Evolutionary conservation across 2,888 invertebrate genomes (phyloP).

Genomic region (Brachylomia viminalis): DNA sequence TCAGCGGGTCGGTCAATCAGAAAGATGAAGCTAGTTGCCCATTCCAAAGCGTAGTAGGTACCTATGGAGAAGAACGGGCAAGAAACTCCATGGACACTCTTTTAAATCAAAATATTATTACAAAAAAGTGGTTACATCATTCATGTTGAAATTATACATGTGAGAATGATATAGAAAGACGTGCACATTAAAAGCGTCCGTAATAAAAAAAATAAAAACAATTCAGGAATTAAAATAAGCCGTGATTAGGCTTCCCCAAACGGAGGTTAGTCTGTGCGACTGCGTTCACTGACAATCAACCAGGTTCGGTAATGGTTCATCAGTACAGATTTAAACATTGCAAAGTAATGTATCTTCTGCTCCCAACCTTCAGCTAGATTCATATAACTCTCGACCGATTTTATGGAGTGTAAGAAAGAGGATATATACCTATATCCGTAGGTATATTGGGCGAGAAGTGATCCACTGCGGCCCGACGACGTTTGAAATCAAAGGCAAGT

Average conservation of each 20-base stretch:
- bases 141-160: too few species aligned
- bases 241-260: slow-evolving; percentile 7
- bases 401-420: slow-evolving; percentile 45
- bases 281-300: background rate
- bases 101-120: too few species aligned
- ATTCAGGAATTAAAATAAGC: too few species aligned
- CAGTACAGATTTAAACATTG: background rate
- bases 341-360: background rate
- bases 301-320: background rate
- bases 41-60: too few species aligned
- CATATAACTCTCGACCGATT: slow-evolving; percentile 50
- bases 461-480: slow-evolving; percentile 42
- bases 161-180: too few species aligned
- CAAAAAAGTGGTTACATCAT: too few species aligned
- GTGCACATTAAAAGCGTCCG: too few species aligned
- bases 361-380: slow-evolving; percentile 3
- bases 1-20: too few species aligned
- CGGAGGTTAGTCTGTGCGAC: background rate
- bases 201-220: too few species aligned
- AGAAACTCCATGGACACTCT: too few species aligned
- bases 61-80: too few species aligned
- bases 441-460: slow-evolving; percentile 48
- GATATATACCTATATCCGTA: slow-evolving; percentile 35
- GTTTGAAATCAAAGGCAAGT: slow-evolving; percentile 64
- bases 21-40: too few species aligned